Evolutionary conservation across 2,113 vertebrate genomes (phyloP), one percentile per base, ranked within the genome.

Genomic region (Megaceryle maxima): DNA sequence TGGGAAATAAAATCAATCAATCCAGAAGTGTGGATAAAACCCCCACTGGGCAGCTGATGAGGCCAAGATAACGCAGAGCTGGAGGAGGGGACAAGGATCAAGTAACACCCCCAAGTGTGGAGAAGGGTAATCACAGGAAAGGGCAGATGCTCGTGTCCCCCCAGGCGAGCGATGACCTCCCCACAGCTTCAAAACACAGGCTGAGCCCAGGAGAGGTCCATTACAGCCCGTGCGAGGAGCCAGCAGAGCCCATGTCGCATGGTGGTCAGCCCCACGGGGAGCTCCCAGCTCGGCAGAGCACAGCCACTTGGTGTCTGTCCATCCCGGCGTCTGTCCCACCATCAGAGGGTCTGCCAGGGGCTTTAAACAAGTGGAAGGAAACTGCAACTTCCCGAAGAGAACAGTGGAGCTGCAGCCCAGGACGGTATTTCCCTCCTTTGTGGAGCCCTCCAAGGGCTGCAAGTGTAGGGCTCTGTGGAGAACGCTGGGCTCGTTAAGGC

Each of bases 341-440:
- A 2, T 15, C 35, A 0, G 10, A 18, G 75, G 57, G 41, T 73
- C 90, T 50, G 60, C 48, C 73, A 20, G 12, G 83, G 74, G 57
- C 83, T 91, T 41, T 16, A 68, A 90, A 84, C 4, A 57, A 76
- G 28, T 1, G 81, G 93, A 95, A 96, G 95, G 95, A 95, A 97
- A 46, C 88, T 43, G 73, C 59, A 21, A 62, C 83, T 94, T 96
- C 94, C 90, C 46, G 37, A 31, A 85, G n/a, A 57, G 72, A 81
- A n/a, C 7, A 2, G 68, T 2, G 1, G 67, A 41, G 13, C 70
- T 60, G 88, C 83, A 12, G 29, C 67, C 1, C 39, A 57, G 43
- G 87, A 62, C 93, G 80, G 44, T 7, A 39, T 51, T 96, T 96
- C 94, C 94, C 94, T 59, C 50, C 90, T 94, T 77, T 96, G 91